Percentiles rank a stretch among this genome's conserved stretches.
Evolutionary conservation across 2,113 vertebrate species (phyloP).

Genomic region (Trogon surrucura): DNA sequence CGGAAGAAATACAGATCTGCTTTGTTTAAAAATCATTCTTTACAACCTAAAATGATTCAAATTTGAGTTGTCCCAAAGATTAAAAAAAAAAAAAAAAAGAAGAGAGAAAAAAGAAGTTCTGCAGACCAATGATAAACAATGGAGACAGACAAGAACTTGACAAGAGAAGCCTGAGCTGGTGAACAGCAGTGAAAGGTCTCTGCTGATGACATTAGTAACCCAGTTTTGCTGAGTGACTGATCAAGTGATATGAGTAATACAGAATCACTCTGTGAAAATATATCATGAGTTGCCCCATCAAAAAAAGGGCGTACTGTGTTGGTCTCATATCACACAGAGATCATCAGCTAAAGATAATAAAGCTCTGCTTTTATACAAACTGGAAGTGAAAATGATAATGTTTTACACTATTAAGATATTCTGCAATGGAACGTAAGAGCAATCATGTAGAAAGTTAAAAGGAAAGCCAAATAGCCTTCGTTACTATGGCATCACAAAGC

Average conservation of each 20-base stretch:
- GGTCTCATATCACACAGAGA: slow-evolving; percentile 31
- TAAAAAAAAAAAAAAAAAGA: too few relatives aligned
- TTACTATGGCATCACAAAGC: background rate
- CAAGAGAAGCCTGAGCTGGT: background rate
- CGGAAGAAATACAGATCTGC: background rate
- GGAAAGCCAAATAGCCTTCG: background rate
- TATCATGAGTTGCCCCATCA: slow-evolving; percentile 37
- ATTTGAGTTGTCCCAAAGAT: background rate
- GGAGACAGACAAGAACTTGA: background rate
- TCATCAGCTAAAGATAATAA: slow-evolving; percentile 41
- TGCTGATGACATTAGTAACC: background rate
- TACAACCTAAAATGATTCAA: background rate
- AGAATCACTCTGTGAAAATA: background rate
- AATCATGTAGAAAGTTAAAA: background rate
- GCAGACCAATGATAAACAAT: background rate
- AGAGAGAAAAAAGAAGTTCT: rapidly evolving
- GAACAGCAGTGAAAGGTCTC: slow-evolving; percentile 18
- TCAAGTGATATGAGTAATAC: slow-evolving; percentile 53
- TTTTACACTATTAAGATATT: background rate
- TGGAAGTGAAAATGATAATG: background rate
- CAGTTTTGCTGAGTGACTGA: slow-evolving; percentile 23
- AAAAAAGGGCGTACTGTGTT: slow-evolving; percentile 62
- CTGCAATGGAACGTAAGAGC: background rate
- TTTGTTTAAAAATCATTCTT: background rate
- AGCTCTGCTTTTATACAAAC: background rate